These are phyloP conservation scores for Drosophila nannoptera DNA, from an alignment of 1,140 invertebrate species.

Conservation along the genomic window DNA sequence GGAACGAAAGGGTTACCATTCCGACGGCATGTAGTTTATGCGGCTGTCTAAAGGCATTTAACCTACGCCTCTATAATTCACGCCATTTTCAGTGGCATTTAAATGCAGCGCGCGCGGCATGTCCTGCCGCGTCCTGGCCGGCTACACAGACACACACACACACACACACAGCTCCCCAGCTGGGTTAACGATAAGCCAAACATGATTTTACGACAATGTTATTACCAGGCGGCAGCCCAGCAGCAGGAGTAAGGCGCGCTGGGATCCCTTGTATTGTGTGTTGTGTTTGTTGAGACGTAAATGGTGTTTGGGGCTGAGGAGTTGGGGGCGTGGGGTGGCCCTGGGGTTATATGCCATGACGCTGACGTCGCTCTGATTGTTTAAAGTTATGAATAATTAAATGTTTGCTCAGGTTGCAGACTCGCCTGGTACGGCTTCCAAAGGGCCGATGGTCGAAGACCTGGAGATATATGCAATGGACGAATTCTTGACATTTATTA, in stretches of 20 bases:
- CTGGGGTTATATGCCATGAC: constrained; percentile 63
- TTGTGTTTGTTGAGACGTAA: constrained; percentile 72
- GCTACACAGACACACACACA: not conserved
- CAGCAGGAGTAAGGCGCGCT: not conserved
- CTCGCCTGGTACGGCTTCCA: constrained; percentile 24
- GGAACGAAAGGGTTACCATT: constrained; percentile 56
- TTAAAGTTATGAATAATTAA: constrained; percentile 79
- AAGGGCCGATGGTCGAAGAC: constrained; percentile 32
- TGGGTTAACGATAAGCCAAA: constrained; percentile 73
- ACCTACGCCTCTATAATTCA: constrained; percentile 78
- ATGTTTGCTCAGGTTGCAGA: constrained; percentile 74
- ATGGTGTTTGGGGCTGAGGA: constrained; percentile 14
- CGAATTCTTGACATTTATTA: not conserved
- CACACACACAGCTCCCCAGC: constrained; percentile 20
- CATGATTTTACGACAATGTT: constrained; percentile 78
- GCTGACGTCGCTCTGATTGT: constrained; percentile 71
- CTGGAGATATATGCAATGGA: not conserved
- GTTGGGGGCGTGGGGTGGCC: constrained; percentile 19
- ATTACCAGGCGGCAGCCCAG: constrained; percentile 55
- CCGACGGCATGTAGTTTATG: constrained; percentile 62
- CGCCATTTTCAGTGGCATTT: constrained; percentile 72
- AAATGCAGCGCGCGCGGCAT: constrained; percentile 62
- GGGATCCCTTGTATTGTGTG: constrained; percentile 48
- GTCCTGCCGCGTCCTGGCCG: constrained; percentile 39
- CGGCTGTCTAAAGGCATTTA: constrained; percentile 75